These are phyloP conservation scores for Tragelaphus strepsiceros DNA, from an alignment of 2,113 vertebrate genomes.

Conservation along the genomic window DNA sequence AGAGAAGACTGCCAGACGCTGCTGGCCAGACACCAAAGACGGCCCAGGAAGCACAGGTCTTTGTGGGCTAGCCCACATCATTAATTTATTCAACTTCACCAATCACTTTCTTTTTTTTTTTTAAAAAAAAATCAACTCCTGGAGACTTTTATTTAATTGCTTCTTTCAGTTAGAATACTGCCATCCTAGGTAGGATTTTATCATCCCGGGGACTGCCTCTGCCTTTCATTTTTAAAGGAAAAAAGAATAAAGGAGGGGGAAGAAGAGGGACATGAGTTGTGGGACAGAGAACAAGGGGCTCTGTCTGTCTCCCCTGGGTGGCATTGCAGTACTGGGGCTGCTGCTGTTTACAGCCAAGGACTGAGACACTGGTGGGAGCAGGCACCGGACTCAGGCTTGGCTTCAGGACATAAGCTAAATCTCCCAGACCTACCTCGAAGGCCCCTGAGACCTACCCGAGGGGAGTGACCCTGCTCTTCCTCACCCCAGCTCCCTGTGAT, in stretches of 20 bases:
- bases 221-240: conserved; percentile 34
- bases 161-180: conserved; percentile 43
- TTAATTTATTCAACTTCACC: conserved; percentile 42
- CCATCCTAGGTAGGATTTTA: conserved; percentile 29
- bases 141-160: not conserved
- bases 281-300: conserved; percentile 1
- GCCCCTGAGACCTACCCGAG: not conserved
- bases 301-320: conserved; percentile 35
- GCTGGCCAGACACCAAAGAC: conserved; percentile 53
- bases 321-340: not conserved
- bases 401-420: conserved; percentile 25
- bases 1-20: not conserved
- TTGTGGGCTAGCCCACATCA: not conserved
- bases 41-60: not conserved
- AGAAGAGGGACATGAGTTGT: not conserved
- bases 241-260: not conserved
- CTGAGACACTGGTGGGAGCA: not conserved
- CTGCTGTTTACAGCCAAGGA: conserved; percentile 53
- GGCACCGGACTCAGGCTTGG: not conserved
- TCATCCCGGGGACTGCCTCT: conserved; percentile 58
- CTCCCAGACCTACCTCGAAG: conserved; percentile 5
- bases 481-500: not conserved
- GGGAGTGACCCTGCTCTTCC: not conserved
- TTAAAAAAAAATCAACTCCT: not conserved
- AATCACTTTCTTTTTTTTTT: not conserved